A percentile compares a stretch with the other conserved stretches of the same genome.
Conservation (phyloP, 2,797 vertebrate species). For the Babyrousa celebensis region DNA sequence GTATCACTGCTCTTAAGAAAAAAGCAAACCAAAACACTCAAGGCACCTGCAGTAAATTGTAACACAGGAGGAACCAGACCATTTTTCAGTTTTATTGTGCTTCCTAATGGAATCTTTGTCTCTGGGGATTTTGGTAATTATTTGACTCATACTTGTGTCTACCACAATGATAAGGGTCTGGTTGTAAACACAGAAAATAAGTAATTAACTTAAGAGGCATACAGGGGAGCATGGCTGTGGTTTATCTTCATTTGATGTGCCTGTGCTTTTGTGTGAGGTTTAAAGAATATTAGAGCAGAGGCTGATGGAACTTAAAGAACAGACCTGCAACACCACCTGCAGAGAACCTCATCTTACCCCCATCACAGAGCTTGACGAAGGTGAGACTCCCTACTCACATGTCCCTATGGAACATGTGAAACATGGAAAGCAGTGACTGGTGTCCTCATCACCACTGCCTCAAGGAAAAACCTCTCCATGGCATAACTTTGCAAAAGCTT, state of each 20-base stretch:
- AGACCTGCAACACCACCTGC: too few relatives aligned
- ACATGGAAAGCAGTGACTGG: neutral
- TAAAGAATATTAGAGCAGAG: neutral
- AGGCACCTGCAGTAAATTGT: neutral
- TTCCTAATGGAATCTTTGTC: neutral
- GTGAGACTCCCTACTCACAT: too few relatives aligned
- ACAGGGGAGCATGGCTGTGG: fast-evolving
- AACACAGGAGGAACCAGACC: neutral
- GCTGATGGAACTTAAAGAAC: neutral
- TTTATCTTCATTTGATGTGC: neutral
- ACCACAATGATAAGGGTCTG: neutral
- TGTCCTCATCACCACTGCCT: fast-evolving
- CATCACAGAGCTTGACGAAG: neutral
- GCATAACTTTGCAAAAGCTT: neutral
- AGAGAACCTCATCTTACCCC: neutral
- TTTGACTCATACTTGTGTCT: neutral
- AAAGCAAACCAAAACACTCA: too few relatives aligned
- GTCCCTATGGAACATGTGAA: too few relatives aligned
- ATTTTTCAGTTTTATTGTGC: neutral
- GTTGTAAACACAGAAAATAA: neutral
- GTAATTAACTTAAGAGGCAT: neutral
- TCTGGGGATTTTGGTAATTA: neutral
- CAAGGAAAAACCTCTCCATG: neutral
- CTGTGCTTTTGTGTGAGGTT: neutral
- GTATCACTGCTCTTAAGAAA: neutral